Conservation (phyloP, 2,888 invertebrate species). For the Nemoura dubitans region DNA sequence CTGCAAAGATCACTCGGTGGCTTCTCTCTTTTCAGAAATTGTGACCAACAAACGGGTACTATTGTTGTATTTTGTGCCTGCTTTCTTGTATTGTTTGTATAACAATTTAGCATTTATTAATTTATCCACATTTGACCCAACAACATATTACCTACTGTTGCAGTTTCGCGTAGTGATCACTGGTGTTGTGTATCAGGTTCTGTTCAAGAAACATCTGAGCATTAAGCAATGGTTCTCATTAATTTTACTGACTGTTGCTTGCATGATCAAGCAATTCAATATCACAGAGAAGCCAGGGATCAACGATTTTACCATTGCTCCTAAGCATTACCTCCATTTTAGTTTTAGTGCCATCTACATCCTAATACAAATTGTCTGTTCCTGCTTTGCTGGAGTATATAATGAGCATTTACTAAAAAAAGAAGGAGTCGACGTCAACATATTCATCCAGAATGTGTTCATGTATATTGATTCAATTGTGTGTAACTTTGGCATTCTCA, state of each 20-base stretch:
- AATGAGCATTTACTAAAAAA: conserved; percentile 93
- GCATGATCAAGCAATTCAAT: conserved; percentile 87
- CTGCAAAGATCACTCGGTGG: conserved; percentile 68
- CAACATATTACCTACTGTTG: conserved; percentile 89
- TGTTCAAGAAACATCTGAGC: conserved; percentile 85
- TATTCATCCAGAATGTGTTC: conserved; percentile 93
- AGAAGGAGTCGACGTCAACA: conserved; percentile 82
- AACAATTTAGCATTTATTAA: conserved; percentile 94
- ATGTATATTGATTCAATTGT: conserved; percentile 95
- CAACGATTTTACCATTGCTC: not conserved
- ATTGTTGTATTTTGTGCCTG: conserved; percentile 87
- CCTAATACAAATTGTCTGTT: conserved; percentile 77
- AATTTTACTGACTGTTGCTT: conserved; percentile 85
- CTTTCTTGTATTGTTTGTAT: conserved; percentile 90
- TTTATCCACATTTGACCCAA: conserved; percentile 90
- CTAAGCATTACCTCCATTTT: conserved; percentile 53
- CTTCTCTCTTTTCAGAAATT: conserved; percentile 67
- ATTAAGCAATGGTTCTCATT: conserved; percentile 89
- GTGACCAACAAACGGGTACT: conserved; percentile 70
- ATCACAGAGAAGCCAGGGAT: conserved; percentile 55
- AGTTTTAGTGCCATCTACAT: conserved; percentile 59
- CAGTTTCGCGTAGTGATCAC: conserved; percentile 93
- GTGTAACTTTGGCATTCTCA: conserved; percentile 82
- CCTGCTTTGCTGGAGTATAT: conserved; percentile 94
- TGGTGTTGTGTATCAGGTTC: conserved; percentile 87